Percentiles rank a stretch among this genome's conserved stretches.
phyloP scores from a whole-genome alignment of 1,140 invertebrate genomes.

The Atopsyche davidsoni region DNA sequence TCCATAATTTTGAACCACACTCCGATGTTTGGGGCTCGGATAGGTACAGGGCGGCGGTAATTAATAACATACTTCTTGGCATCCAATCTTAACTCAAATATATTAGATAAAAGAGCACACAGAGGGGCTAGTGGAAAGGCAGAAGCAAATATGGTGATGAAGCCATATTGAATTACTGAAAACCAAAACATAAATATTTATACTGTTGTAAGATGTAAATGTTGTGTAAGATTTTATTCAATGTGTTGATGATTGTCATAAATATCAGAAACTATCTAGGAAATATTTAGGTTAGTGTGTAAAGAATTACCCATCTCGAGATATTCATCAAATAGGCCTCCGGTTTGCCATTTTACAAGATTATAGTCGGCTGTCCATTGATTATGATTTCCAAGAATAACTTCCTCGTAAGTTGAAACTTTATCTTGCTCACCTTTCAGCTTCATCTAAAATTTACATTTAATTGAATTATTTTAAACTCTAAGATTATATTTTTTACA shows the following conservation, averaged over 20 bases:
- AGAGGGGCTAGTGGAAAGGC: conserved; percentile 20
- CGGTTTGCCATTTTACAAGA: conserved; percentile 55
- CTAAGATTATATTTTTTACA: too few species aligned
- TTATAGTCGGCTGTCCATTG: conserved; percentile 76
- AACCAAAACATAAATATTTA: conserved; percentile 15
- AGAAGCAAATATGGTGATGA: conserved; percentile 68
- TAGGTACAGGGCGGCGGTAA: conserved; percentile 76
- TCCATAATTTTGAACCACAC: conserved; percentile 90
- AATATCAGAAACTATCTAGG: conserved; percentile 13
- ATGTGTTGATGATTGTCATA: conserved; percentile 12
- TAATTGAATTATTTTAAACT: too few species aligned
- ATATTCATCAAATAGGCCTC: conserved; percentile 75
- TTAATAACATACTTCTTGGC: conserved; percentile 77
- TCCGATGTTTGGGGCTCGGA: conserved; percentile 78
- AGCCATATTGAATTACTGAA: conserved; percentile 78
- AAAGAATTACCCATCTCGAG: conserved; percentile 73
- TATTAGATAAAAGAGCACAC: conserved; percentile 13
- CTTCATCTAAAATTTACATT: too few species aligned
- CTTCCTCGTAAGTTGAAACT: conserved; percentile 15
- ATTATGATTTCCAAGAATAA: conserved; percentile 40
- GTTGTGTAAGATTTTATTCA: too few species aligned
- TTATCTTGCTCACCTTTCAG: too few species aligned
- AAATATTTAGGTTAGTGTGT: conserved; percentile 18
- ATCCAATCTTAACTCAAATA: conserved; percentile 78
- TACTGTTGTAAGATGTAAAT: too few species aligned